Evolutionary conservation across 2,888 invertebrate genomes (phyloP).

Genomic region (Eurytoma adleriae): DNA sequence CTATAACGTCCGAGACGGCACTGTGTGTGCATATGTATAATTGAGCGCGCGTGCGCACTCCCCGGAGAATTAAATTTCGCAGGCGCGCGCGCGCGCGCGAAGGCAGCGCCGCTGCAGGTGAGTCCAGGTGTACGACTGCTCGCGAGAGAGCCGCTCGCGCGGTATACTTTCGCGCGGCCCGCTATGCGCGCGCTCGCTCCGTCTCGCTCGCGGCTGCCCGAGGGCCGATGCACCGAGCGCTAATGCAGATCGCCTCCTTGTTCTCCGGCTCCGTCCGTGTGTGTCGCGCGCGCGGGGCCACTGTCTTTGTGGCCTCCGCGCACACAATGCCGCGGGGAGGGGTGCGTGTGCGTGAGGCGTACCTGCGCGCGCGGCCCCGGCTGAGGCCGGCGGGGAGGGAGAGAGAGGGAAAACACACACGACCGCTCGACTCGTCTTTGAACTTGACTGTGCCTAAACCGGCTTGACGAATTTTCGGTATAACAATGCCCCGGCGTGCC

Average conservation of each 20-base stretch:
- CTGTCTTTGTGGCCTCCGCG: conserved; percentile 2
- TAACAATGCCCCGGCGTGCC: conserved; percentile 44
- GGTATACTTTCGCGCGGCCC: conserved; percentile 31
- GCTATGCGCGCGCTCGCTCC: background rate
- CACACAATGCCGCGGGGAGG: conserved; percentile 10
- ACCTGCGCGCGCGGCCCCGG: background rate
- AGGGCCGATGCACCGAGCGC: conserved; percentile 35
- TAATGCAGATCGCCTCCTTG: conserved; percentile 43
- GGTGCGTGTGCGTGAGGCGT: conserved; percentile 23
- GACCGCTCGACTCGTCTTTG: conserved; percentile 40
- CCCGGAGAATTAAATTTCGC: conserved; percentile 53
- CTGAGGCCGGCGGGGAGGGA: conserved; percentile 4
- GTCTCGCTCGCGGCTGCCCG: background rate
- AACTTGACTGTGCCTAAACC: conserved; percentile 55
- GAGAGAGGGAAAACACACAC: background rate
- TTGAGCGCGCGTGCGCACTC: conserved; percentile 56
- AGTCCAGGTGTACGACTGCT: conserved; percentile 55
- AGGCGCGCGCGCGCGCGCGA: conserved; percentile 22
- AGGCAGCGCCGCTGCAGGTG: conserved; percentile 52
- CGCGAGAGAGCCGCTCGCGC: background rate
- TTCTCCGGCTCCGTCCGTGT: conserved; percentile 40
- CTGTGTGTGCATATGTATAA: conserved; percentile 47
- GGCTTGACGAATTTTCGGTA: conserved; percentile 52
- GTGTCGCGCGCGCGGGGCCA: conserved; percentile 57
- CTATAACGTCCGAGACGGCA: conserved; percentile 45